Base-by-base conservation (phyloP, 2,888 invertebrate genomes). In the Omphaloscelis lunosa region DNA sequence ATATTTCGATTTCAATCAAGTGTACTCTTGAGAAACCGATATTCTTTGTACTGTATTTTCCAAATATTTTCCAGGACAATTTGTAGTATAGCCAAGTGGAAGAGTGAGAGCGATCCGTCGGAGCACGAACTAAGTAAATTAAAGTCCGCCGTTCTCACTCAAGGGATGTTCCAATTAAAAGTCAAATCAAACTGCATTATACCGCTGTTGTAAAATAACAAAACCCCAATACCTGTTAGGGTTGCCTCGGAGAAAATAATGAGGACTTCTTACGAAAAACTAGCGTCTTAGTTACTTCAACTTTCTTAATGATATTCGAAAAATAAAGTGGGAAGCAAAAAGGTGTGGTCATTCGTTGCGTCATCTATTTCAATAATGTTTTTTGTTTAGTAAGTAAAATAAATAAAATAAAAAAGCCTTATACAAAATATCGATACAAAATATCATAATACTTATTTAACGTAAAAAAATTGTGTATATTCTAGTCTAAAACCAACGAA, bases 91-190 rank as follows among this genome's bases (percentile, higher is more conserved):
- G 75, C 75, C 63, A 72, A 83, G 81, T 83, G 77, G 73, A 80
- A 74, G 81, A 81, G 73, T 77, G 72, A 78, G 68, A 75, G 75
- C 79, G 70, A 83, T 85, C 83, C 83, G 77, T 75, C 69, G 83
- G 67, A 71, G 84, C 72, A 75, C 73, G 72, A 82, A 85, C 84
- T 87, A 83, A 90, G 87, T 90, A 88, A 91, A 91, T 90, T 90
- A 89, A 88, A 89, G 84, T 87, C 79, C 81, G 79, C 73, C 83
- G 80, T 79, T 79, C 68, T 75, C 67, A 79, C 80, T 89, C 82
- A 85, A 88, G 84, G 75, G 86, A 86, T 82, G 86, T 86, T 91
- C 86, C 89, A 92, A 92, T 93, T 92, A 91, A 91, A 91, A 88
- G 86, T 88, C 85, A 89, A 91, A 91, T 91, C 88, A 86, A 90